Percentiles rank a stretch among this genome's conserved stretches.
phyloP scores from a whole-genome alignment of 2,888 invertebrate genomes.

The Leptinotarsa rubiginosa region DNA sequence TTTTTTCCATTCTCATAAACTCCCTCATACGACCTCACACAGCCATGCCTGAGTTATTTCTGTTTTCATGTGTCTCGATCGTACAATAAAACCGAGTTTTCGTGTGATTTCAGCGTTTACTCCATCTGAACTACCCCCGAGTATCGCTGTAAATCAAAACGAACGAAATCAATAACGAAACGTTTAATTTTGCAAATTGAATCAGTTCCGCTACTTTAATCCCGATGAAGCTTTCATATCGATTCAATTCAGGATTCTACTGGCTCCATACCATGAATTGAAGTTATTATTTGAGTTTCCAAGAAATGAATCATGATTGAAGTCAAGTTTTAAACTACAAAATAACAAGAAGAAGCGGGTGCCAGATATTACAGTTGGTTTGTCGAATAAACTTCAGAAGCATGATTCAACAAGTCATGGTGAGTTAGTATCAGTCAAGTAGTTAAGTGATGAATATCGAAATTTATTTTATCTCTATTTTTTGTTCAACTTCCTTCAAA shows the following conservation, averaged over 20 bases:
- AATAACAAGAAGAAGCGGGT: conserved; percentile 7
- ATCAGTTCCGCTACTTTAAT: conserved; percentile 47
- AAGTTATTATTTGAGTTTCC: conserved; percentile 1
- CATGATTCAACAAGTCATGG: conserved; percentile 7
- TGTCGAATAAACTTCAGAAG: not conserved
- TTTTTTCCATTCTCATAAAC: not conserved
- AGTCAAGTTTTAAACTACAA: not conserved
- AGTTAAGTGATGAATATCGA: no score
- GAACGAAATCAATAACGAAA: conserved; percentile 36
- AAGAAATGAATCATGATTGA: conserved; percentile 15
- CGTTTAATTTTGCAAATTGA: conserved; percentile 49
- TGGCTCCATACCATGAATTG: conserved; percentile 18
- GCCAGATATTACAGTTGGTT: not conserved
- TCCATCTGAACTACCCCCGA: not conserved
- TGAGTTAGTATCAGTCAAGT: not conserved
- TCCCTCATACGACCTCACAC: conserved; percentile 3
- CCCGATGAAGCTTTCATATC: conserved; percentile 43
- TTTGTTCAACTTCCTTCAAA: no score
- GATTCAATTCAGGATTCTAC: conserved; percentile 48
- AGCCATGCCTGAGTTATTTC: conserved; percentile 2
- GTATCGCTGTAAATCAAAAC: conserved; percentile 36
- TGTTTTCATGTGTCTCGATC: conserved; percentile 10
- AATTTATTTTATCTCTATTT: no score
- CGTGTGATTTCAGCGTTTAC: conserved; percentile 18
- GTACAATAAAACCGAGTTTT: conserved; percentile 15